Base-by-base conservation (phyloP, 1,140 invertebrate species). In the Hormaphis cornu region DNA sequence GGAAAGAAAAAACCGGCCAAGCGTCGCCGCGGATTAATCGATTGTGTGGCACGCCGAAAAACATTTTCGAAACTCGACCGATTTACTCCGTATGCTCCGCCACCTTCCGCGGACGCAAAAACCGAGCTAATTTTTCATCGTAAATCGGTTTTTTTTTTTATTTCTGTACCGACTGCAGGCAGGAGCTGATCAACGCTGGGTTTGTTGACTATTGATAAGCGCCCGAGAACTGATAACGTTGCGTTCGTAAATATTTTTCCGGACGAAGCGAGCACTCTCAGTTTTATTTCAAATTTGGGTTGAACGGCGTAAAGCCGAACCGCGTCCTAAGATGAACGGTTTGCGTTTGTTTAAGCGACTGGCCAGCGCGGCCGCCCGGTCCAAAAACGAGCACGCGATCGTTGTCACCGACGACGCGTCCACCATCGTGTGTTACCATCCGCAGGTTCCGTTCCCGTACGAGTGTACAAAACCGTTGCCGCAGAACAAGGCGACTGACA, bases 381-480 rank as follows among this genome's bases (percentile, higher is more conserved):
- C 26, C 1, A 63, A 58, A 3, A 71, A 24, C 10, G 28, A 69
- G 46, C 22, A 37, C 14, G 42, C 70, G 12, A 72, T 90, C 28
- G 83, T 85, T 14, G 79, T 86, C 71, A 85, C 85, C 14, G 82
- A 87, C 73, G 85, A 91, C 79, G 83, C 86, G n/a, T 83, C 83
- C 48, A 90, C 87, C 58, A 83, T 91, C 71, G 84, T 93, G 44
- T 91, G 89, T 72, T 92, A 92, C 86, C 93, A 97, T 80, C 89
- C 89, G 40, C 86, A 91, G 73, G 76, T 81, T 75, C 77, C 83
- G 46, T 89, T 91, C 80, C 92, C 93, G 0, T 97, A 95, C 75
- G 89, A 95, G 78, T 85, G 78, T 74, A 87, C 90, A 9, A 84
- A 82, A 75, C 88, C 90, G 2, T 74, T 94, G 42, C 88, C 89